Evolutionary conservation across 2,113 vertebrate species (phyloP).

Genomic region (Poecile atricapillus): DNA sequence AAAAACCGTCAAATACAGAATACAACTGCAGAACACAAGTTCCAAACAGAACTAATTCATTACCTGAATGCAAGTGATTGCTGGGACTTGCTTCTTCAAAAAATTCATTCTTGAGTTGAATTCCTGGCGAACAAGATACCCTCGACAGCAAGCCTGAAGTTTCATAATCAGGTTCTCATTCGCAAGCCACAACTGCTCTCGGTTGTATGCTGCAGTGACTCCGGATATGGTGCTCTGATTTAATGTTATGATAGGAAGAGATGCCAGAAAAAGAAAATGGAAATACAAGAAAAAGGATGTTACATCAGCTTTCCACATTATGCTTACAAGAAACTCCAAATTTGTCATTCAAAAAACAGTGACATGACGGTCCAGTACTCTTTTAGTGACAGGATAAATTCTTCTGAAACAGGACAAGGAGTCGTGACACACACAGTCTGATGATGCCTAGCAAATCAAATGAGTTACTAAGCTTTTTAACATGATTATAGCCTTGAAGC

Average conservation of each 20-base stretch:
- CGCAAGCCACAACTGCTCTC: constrained; percentile 96
- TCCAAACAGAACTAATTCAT: background rate
- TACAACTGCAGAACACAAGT: background rate
- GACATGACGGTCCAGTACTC: background rate
- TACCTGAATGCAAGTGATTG: constrained; percentile 94
- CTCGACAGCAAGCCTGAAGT: constrained; percentile 91
- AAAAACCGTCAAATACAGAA: background rate
- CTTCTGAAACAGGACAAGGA: background rate
- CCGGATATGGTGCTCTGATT: constrained; percentile 85
- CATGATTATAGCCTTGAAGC: background rate
- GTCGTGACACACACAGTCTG: background rate
- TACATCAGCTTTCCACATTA: background rate
- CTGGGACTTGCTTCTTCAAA: constrained; percentile 86
- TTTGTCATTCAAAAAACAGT: background rate
- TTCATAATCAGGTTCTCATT: constrained; percentile 89
- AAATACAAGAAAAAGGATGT: background rate
- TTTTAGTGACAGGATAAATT: background rate
- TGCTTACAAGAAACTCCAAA: background rate
- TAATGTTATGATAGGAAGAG: background rate
- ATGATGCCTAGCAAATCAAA: background rate
- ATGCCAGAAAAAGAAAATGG: background rate
- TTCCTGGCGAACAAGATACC: constrained; percentile 86
- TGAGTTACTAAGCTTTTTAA: background rate
- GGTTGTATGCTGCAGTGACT: constrained; percentile 92
- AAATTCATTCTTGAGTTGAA: constrained; percentile 83